A percentile compares a stretch with the other conserved stretches of the same genome.
These are phyloP conservation scores for Drosophila serrata DNA, from an alignment of 1,140 invertebrate species.

Conservation along the genomic window DNA sequence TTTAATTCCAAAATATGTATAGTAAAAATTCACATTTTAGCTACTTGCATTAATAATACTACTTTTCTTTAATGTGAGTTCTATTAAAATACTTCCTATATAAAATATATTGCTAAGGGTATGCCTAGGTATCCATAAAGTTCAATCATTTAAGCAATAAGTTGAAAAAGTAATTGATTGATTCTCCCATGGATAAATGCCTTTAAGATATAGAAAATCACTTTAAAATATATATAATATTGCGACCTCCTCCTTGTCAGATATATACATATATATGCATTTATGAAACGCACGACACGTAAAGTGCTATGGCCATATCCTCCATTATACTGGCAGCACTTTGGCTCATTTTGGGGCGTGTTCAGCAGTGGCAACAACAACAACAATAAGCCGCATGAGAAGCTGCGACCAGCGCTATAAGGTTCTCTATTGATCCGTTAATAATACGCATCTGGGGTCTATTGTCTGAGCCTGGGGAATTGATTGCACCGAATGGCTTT, in stretches of 20 bases:
- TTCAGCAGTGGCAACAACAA: slow-evolving; percentile 65
- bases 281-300: slow-evolving; percentile 36
- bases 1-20: background rate
- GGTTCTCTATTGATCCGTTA: slow-evolving; percentile 65
- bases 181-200: too few relatives aligned
- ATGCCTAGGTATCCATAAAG: background rate
- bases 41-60: background rate
- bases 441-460: slow-evolving; percentile 63
- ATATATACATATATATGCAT: background rate
- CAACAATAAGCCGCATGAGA: slow-evolving; percentile 43
- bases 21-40: background rate
- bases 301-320: slow-evolving; percentile 12
- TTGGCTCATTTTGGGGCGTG: slow-evolving; percentile 59
- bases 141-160: background rate
- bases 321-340: slow-evolving; percentile 43
- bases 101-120: background rate
- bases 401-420: slow-evolving; percentile 37
- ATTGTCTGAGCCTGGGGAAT: slow-evolving; percentile 60
- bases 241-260: slow-evolving; percentile 2
- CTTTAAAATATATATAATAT: background rate
- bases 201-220: background rate
- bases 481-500: slow-evolving; percentile 74
- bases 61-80: background rate
- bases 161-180: background rate
- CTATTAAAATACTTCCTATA: background rate